Conservation (phyloP, 2,888 invertebrate species). For the Mystacides longicornis region DNA sequence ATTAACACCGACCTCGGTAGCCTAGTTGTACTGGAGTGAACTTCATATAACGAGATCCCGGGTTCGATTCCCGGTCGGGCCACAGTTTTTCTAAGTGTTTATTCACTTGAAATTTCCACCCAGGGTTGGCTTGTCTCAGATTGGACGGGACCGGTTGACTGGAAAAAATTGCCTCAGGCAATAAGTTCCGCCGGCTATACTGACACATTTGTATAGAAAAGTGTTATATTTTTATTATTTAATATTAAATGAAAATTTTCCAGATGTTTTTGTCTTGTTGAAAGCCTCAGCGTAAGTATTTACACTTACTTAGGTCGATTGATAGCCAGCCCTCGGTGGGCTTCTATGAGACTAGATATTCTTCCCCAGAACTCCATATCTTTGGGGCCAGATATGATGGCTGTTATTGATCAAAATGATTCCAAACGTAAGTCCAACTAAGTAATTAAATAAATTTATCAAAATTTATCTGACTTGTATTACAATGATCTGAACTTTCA, state of each 20-base stretch:
- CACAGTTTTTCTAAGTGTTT: too few relatives aligned
- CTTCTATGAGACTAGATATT: constrained; percentile 75
- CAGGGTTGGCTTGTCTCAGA: background rate
- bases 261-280: constrained; percentile 85
- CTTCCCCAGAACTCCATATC: constrained; percentile 70
- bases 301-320: constrained; percentile 92
- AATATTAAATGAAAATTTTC: constrained; percentile 28
- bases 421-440: constrained; percentile 54
- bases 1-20: too few relatives aligned
- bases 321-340: constrained; percentile 77
- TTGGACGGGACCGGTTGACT: too few relatives aligned
- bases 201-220: background rate
- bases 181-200: too few relatives aligned
- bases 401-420: constrained; percentile 78
- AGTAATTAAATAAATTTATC: background rate
- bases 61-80: too few relatives aligned
- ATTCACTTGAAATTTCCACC: too few relatives aligned
- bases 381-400: constrained; percentile 80
- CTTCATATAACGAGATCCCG: background rate
- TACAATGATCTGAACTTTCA: constrained; percentile 33
- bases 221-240: background rate
- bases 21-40: too few relatives aligned
- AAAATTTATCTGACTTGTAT: background rate
- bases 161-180: too few relatives aligned
- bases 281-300: constrained; percentile 73